Base-by-base conservation (phyloP, 2,888 invertebrate species). In the Euzophera pinguis region DNA sequence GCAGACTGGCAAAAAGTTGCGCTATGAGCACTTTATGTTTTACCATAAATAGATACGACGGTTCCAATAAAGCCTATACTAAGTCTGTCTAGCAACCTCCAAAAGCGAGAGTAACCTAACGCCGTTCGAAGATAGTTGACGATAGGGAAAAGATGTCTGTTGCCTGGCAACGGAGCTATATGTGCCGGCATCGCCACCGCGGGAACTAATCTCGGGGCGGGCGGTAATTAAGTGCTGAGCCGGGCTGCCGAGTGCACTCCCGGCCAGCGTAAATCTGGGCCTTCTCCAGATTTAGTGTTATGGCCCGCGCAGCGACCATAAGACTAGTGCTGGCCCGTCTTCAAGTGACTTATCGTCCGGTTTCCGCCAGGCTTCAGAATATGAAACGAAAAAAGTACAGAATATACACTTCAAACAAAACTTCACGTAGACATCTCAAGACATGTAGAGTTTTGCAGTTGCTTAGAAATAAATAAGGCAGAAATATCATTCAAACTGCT, bases 251-350 rank as follows among this genome's bases (percentile, higher is more conserved):
- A 69, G 71, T 73, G 71, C 73, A 71, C 62, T 71, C 61, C 62
- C 61, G 65, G 54, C 65, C 68, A 65, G 66, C 72, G 83, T 84
- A 85, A 85, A 84, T 81, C 84, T 71, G 64, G 69, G 69, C 71
- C 77, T 78, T 66, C 73, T 72, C 91, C 91, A 78, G 84, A 88
- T 89, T 88, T 87, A 88, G 76, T 84, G 85, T 86, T 87, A 87
- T 84, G 64, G 82, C 77, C 68, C 61, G 66, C 63, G 63, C 75
- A 79, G 81, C 74, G 71, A 69, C 75, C 69, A 71, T 73, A 71
- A 73, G 65, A 71, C 64, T 54, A 57, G 61, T 52, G 55, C 69
- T 67, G 64, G 65, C 65, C 71, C 71, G 64, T 75, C 77, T 71
- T 64, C 67, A 53, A 57, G 67, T 78, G 81, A 81, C 73, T 81